Percentiles rank a stretch among this genome's conserved stretches.
These are phyloP conservation scores for Acrocera orbiculus DNA, from an alignment of 2,888 invertebrate species.

Conservation along the genomic window DNA sequence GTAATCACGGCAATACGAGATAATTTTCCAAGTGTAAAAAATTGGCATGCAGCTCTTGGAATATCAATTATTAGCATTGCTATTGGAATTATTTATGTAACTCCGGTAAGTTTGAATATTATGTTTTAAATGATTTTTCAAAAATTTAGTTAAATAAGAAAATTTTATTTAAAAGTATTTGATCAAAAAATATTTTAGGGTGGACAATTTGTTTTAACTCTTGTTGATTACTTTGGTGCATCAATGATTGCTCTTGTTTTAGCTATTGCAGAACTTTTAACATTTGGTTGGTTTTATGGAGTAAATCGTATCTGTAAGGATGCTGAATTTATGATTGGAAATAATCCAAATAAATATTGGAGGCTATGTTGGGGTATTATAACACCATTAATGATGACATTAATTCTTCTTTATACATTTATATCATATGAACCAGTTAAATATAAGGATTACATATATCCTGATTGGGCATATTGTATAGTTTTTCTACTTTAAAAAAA, in stretches of 20 bases:
- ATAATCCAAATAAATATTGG: slow-evolving; percentile 55
- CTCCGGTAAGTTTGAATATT: slow-evolving; percentile 37
- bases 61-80: slow-evolving; percentile 35
- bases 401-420: slow-evolving; percentile 55
- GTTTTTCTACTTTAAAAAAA: slow-evolving; percentile 6
- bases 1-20: slow-evolving; percentile 34
- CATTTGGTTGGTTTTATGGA: slow-evolving; percentile 58
- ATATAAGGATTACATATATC: slow-evolving; percentile 43
- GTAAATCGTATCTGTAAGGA: slow-evolving; percentile 49
- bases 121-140: neutral
- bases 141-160: neutral
- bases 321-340: slow-evolving; percentile 62
- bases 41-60: slow-evolving; percentile 36
- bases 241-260: slow-evolving; percentile 53
- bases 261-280: slow-evolving; percentile 47
- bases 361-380: slow-evolving; percentile 59
- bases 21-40: slow-evolving; percentile 29
- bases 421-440: slow-evolving; percentile 39
- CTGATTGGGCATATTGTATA: slow-evolving; percentile 43
- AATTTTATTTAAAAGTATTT: slow-evolving; percentile 4
- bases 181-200: slow-evolving; percentile 33
- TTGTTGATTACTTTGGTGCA: slow-evolving; percentile 58
- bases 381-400: slow-evolving; percentile 50
- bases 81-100: slow-evolving; percentile 43
- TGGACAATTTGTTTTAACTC: slow-evolving; percentile 51